These are phyloP conservation scores for Aporophyla nigra DNA, from an alignment of 2,888 invertebrate species.

Conservation along the genomic window DNA sequence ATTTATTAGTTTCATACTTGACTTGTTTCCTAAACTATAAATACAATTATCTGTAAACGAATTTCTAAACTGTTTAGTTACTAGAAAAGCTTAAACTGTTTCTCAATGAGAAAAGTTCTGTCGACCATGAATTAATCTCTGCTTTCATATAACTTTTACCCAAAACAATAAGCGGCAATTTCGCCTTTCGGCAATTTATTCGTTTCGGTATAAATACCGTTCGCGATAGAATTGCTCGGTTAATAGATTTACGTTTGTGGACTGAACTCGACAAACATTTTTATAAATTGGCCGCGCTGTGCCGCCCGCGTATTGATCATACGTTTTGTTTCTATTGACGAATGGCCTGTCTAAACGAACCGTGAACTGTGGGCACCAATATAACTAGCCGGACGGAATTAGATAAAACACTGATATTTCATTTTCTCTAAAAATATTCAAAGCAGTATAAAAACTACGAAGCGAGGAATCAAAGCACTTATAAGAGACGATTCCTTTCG, in stretches of 20 bases:
- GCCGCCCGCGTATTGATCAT: slow-evolving; percentile 43
- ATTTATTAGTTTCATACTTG: slow-evolving; percentile 42
- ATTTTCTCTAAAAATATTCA: slow-evolving; percentile 20
- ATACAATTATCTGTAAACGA: neutral
- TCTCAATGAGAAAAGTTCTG: slow-evolving; percentile 23
- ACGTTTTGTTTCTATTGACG: slow-evolving; percentile 53
- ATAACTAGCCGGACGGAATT: slow-evolving; percentile 30
- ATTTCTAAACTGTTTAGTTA: neutral
- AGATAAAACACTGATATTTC: slow-evolving; percentile 3
- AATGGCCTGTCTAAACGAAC: slow-evolving; percentile 42
- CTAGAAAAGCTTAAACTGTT: slow-evolving; percentile 20
- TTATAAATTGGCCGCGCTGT: slow-evolving; percentile 55
- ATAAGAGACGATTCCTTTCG: slow-evolving; percentile 16
- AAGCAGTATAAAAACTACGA: neutral
- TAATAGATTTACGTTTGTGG: slow-evolving; percentile 55
- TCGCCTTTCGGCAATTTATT: slow-evolving; percentile 23
- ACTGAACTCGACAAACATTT: slow-evolving; percentile 52
- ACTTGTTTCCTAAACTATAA: neutral
- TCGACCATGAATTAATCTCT: slow-evolving; percentile 32
- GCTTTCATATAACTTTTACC: slow-evolving; percentile 29
- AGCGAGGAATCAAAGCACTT: neutral
- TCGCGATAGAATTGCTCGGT: slow-evolving; percentile 26
- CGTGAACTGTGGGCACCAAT: slow-evolving; percentile 26
- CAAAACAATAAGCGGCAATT: slow-evolving; percentile 25
- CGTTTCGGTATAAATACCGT: slow-evolving; percentile 25